phyloP scores from a whole-genome alignment of 2,797 vertebrate species.

The Podarcis siculus region DNA sequence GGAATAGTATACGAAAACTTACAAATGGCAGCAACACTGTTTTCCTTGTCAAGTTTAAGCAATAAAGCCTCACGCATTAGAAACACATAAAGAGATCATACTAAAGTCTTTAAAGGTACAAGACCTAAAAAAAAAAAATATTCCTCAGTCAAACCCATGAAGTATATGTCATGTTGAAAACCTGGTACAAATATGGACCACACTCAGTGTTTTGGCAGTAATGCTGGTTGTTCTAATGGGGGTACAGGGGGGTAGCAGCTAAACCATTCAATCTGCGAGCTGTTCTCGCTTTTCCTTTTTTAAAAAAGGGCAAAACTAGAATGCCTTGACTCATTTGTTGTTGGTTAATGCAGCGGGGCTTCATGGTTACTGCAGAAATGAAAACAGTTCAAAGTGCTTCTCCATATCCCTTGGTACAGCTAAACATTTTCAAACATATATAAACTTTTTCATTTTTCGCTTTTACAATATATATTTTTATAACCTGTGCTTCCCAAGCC shows the following conservation, averaged over 20 bases:
- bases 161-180: conserved; percentile 82
- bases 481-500: conserved; percentile 32
- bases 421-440: conserved; percentile 55
- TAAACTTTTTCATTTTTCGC: background rate
- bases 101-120: conserved; percentile 77
- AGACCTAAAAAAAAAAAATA: conserved; percentile 74
- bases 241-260: conserved; percentile 73
- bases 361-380: conserved; percentile 46
- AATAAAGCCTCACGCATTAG: conserved; percentile 78
- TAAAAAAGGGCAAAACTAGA: conserved; percentile 27
- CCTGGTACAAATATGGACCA: conserved; percentile 82
- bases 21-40: conserved; percentile 81
- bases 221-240: conserved; percentile 80
- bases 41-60: conserved; percentile 75
- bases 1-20: conserved; percentile 80
- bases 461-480: background rate
- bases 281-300: conserved; percentile 28
- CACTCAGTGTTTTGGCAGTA: conserved; percentile 82
- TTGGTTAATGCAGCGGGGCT: conserved; percentile 36
- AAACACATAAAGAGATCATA: conserved; percentile 81
- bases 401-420: conserved; percentile 31
- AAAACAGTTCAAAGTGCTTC: conserved; percentile 47
- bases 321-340: conserved; percentile 50
- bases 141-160: conserved; percentile 75
- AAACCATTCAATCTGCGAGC: conserved; percentile 62